Evolutionary conservation across 2,888 invertebrate genomes (phyloP).

Genomic region (Caenorhabditis sulstoni): DNA sequence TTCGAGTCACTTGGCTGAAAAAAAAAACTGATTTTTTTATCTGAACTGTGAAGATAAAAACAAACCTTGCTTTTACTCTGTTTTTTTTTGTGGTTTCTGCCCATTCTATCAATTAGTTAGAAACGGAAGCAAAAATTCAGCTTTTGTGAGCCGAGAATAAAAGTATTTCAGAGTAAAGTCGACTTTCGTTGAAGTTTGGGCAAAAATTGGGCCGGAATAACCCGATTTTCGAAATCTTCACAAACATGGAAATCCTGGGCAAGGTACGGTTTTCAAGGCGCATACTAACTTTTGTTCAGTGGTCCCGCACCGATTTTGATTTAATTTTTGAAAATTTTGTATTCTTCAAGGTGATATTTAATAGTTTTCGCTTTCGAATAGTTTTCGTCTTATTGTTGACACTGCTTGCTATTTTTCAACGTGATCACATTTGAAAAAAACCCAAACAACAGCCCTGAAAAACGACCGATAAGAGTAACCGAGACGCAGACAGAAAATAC

Average conservation of each 20-base stretch:
- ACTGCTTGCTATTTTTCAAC: not conserved
- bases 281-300: not conserved
- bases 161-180: no score
- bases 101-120: no score
- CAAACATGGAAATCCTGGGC: conserved; percentile 15
- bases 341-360: not conserved
- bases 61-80: no score
- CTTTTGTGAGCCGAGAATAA: no score
- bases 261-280: conserved; percentile 33
- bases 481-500: no score
- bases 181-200: not conserved
- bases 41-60: no score
- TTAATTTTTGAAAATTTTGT: not conserved
- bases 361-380: not conserved
- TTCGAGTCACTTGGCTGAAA: no score
- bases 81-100: no score
- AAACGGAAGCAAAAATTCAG: no score
- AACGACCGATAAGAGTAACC: no score
- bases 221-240: not conserved
- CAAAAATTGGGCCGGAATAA: not conserved
- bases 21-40: no score
- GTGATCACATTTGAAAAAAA: not conserved
- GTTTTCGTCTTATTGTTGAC: conserved; percentile 1
- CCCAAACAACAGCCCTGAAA: no score
- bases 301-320: conserved; percentile 15